phyloP scores from a whole-genome alignment of 2,888 invertebrate genomes.

The Alentia gelatinosa region DNA sequence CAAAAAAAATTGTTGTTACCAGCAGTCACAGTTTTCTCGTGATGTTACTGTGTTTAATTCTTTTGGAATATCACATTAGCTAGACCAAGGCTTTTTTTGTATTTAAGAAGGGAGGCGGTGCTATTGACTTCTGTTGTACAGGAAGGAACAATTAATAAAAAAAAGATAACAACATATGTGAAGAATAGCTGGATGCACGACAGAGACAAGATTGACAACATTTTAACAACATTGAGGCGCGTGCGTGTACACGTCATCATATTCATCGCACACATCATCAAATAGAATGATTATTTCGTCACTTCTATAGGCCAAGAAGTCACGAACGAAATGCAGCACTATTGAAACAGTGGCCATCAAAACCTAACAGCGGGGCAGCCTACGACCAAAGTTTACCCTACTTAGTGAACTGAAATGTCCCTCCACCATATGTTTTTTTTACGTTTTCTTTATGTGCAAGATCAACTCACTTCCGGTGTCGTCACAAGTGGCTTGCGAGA shows the following conservation, averaged over 20 bases:
- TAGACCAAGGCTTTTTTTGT: conserved; percentile 11
- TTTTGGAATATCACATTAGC: conserved; percentile 47
- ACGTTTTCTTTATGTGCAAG: conserved; percentile 19
- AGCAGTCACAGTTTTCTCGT: conserved; percentile 18
- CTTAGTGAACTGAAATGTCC: conserved; percentile 41
- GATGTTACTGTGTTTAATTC: not conserved
- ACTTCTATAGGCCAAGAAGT: conserved; percentile 45
- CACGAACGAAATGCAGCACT: conserved; percentile 43
- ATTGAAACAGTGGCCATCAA: not conserved
- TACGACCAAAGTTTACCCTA: conserved; percentile 35
- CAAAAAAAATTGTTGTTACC: conserved; percentile 34
- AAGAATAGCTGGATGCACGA: conserved; percentile 36
- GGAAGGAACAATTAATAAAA: not conserved
- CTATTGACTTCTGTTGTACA: conserved; percentile 19
- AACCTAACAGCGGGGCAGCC: not conserved
- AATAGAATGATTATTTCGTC: conserved; percentile 15
- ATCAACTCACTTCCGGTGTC: not conserved
- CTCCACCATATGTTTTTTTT: conserved; percentile 42
- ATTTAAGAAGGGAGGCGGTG: conserved; percentile 23
- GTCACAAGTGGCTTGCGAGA: not conserved
- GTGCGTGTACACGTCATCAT: not conserved
- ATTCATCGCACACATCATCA: not conserved
- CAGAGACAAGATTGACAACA: conserved; percentile 44
- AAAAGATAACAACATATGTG: conserved; percentile 32
- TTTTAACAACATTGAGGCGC: conserved; percentile 37